Percentiles rank a stretch among this genome's conserved stretches.
Evolutionary conservation across 2,888 invertebrate species (phyloP).

Genomic region (Acrobasis consociella): DNA sequence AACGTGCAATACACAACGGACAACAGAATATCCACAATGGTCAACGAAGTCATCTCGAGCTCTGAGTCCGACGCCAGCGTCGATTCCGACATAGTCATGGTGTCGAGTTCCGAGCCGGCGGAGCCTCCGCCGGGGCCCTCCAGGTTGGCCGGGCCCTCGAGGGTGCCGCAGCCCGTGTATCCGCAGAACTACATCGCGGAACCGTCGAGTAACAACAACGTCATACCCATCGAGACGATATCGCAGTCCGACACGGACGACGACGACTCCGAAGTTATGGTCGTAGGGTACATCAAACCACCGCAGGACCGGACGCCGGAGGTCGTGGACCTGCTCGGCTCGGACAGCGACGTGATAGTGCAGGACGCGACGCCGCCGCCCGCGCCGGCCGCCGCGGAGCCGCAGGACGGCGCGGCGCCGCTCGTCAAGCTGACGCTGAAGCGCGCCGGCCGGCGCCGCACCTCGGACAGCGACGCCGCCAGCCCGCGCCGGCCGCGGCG

Average conservation of each 20-base stretch:
- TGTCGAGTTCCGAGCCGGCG: constrained; percentile 57
- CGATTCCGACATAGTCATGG: constrained; percentile 66
- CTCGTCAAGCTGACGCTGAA: constrained; percentile 56
- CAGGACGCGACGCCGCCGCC: constrained; percentile 47
- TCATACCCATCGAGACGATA: constrained; percentile 75
- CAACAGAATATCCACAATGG: constrained; percentile 79
- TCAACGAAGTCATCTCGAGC: constrained; percentile 79
- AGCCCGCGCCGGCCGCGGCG: constrained; percentile 45
- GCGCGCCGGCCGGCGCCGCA: constrained; percentile 36
- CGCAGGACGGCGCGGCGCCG: constrained; percentile 35
- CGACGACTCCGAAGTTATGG: constrained; percentile 81
- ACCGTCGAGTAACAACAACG: constrained; percentile 40
- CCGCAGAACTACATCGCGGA: constrained; percentile 55
- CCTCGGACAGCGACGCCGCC: constrained; percentile 51
- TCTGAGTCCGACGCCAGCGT: constrained; percentile 61
- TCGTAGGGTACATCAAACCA: constrained; percentile 86
- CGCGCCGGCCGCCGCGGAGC: constrained; percentile 30
- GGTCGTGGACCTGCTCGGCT: constrained; percentile 83
- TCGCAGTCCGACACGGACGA: constrained; percentile 75
- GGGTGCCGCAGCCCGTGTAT: constrained; percentile 49
- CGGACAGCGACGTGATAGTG: constrained; percentile 77
- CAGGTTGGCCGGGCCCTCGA: constrained; percentile 35
- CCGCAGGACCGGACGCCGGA: constrained; percentile 86
- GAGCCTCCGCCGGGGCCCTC: constrained; percentile 48
- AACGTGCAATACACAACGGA: constrained; percentile 85